phyloP scores from a whole-genome alignment of 1,140 invertebrate species.

The Drosophila sulfurigaster region DNA sequence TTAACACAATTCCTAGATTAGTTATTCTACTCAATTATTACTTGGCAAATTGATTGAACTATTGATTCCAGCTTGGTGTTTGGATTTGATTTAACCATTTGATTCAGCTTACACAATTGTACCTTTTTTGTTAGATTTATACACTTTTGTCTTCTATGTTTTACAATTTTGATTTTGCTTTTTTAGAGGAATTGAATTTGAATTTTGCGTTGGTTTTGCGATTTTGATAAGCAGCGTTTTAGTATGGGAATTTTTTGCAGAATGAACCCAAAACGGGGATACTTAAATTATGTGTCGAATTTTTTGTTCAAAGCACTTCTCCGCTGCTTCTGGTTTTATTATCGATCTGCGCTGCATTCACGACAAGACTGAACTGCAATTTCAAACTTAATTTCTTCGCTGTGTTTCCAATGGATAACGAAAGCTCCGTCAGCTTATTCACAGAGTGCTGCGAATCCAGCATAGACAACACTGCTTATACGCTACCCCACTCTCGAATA shows the following conservation, averaged over 20 bases:
- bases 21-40: constrained; percentile 30
- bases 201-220: constrained; percentile 17
- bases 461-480: constrained; percentile 32
- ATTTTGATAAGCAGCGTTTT: constrained; percentile 3
- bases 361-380: constrained; percentile 85
- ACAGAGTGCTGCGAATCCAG: constrained; percentile 38
- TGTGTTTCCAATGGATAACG: constrained; percentile 79
- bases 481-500: constrained; percentile 24
- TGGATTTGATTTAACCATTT: constrained; percentile 31
- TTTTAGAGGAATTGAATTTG: constrained; percentile 9
- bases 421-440: constrained; percentile 71
- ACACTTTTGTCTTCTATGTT: constrained; percentile 8
- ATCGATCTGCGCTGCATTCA: constrained; percentile 84
- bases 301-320: constrained; percentile 45
- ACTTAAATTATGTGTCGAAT: constrained; percentile 75
- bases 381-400: constrained; percentile 80
- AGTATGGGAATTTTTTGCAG: constrained; percentile 40
- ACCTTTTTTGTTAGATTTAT: neutral
- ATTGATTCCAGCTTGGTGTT: constrained; percentile 56
- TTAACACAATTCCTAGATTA: constrained; percentile 1
- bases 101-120: constrained; percentile 72
- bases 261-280: constrained; percentile 50
- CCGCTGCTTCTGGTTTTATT: constrained; percentile 71
- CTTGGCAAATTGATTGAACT: constrained; percentile 47
- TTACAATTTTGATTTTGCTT: constrained; percentile 17